A percentile compares a stretch with the other conserved stretches of the same genome.
Evolutionary conservation across 2,797 vertebrate species (phyloP).

Genomic region (Scomberomorus guttatus): DNA sequence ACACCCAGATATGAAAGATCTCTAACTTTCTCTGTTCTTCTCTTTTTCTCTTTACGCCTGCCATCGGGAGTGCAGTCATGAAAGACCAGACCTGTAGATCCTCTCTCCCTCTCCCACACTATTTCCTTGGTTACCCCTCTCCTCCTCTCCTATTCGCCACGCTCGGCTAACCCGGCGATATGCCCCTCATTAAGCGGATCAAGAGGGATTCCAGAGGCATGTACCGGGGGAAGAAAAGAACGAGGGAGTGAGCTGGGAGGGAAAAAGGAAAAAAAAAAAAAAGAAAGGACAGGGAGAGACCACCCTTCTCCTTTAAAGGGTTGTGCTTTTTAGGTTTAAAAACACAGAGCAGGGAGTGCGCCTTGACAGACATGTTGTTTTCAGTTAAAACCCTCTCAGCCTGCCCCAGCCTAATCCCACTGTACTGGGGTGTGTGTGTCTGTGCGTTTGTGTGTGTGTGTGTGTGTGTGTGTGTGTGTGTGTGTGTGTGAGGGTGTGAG

Average conservation of each 20-base stretch:
- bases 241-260: conserved; percentile 52
- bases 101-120: conserved; percentile 42
- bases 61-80: conserved; percentile 29
- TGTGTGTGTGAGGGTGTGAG: conserved; percentile 21
- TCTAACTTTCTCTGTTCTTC: conserved; percentile 33
- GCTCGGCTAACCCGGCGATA: conserved; percentile 84
- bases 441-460: conserved; percentile 5
- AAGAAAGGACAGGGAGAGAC: conserved; percentile 49
- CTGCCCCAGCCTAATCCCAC: conserved; percentile 64
- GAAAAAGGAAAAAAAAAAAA: background rate
- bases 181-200: conserved; percentile 88
- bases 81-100: conserved; percentile 64
- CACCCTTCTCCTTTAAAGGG: conserved; percentile 70
- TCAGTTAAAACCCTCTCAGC: conserved; percentile 69
- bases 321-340: conserved; percentile 74
- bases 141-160: conserved; percentile 77
- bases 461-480: too few species aligned
- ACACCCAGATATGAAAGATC: conserved; percentile 19
- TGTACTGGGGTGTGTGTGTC: conserved; percentile 31
- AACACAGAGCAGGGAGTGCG: conserved; percentile 56
- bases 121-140: conserved; percentile 74
- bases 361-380: conserved; percentile 79
- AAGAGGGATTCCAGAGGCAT: conserved; percentile 85
- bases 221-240: conserved; percentile 77
- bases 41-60: conserved; percentile 15